A percentile compares a stretch with the other conserved stretches of the same genome.
These are phyloP conservation scores for Drosophila peninsularis DNA, from an alignment of 2,888 invertebrate genomes.

Conservation along the genomic window DNA sequence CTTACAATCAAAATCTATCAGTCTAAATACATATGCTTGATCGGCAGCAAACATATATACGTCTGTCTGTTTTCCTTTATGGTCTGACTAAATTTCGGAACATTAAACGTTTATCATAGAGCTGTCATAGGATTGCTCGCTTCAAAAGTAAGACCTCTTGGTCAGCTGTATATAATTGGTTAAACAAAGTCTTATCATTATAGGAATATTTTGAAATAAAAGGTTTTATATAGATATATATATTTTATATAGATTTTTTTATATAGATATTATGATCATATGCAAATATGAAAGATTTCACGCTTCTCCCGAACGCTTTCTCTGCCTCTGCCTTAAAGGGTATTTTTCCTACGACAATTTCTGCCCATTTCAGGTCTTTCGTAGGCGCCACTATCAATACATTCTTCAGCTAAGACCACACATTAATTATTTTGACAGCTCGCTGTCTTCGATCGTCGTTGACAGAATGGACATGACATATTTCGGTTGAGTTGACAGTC, in stretches of 20 bases:
- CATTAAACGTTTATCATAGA: not conserved
- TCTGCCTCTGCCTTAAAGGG: not conserved
- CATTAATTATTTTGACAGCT: slow-evolving; percentile 37
- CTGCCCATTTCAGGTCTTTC: not conserved
- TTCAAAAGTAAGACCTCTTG: not conserved
- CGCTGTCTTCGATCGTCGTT: slow-evolving; percentile 21
- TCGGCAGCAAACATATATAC: not conserved
- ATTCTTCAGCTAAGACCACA: not conserved
- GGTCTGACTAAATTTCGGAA: not conserved
- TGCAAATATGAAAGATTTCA: not conserved
- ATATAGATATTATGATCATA: not conserved
- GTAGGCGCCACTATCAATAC: slow-evolving; percentile 45
- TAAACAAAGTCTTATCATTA: slow-evolving; percentile 1
- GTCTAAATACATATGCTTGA: not conserved
- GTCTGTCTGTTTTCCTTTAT: not conserved
- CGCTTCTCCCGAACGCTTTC: not conserved
- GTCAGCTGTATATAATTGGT: not conserved
- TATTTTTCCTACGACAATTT: slow-evolving; percentile 3
- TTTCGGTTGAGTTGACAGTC: slow-evolving; percentile 33
- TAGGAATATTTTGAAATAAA: not conserved
- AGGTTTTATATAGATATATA: not conserved
- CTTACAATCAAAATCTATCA: not conserved
- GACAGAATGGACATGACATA: slow-evolving; percentile 25
- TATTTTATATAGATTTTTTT: too few species aligned
- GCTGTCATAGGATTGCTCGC: not conserved